Percentiles rank a stretch among this genome's conserved stretches.
Evolutionary conservation across 2,888 invertebrate species (phyloP).

Genomic region (Abscondita cerata): DNA sequence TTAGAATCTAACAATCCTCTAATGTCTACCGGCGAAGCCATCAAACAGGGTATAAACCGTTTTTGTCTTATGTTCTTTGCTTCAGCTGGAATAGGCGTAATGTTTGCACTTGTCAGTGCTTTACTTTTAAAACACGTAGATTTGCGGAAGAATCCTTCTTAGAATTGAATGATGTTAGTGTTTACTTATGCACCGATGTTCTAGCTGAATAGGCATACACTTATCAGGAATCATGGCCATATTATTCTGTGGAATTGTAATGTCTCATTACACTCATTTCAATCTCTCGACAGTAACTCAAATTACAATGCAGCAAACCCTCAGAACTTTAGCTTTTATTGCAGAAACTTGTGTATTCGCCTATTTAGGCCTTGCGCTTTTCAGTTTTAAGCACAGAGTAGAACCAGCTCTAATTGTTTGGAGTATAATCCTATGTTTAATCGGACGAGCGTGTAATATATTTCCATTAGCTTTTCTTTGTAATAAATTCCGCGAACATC

Average conservation of each 20-base stretch:
- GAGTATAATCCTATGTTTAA: conserved; percentile 89
- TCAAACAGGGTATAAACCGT: conserved; percentile 84
- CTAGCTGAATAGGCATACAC: conserved; percentile 83
- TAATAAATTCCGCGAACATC: conserved; percentile 96
- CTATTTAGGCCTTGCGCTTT: conserved; percentile 92
- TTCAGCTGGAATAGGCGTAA: conserved; percentile 94
- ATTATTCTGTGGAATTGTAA: conserved; percentile 97
- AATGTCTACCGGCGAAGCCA: conserved; percentile 80
- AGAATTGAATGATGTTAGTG: conserved; percentile 98
- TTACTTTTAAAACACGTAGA: conserved; percentile 94
- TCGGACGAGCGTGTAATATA: conserved; percentile 96
- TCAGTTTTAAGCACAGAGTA: conserved; percentile 92
- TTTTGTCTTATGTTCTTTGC: conserved; percentile 99
- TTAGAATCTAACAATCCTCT: conserved; percentile 73
- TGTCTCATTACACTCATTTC: conserved; percentile 99
- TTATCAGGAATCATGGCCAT: conserved; percentile 97
- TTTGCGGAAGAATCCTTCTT: conserved; percentile 93
- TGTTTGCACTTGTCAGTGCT: conserved; percentile 93
- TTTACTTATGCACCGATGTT: conserved; percentile 98
- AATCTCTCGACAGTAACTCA: conserved; percentile 98
- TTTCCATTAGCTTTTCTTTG: conserved; percentile 93
- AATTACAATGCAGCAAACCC: conserved; percentile 99
- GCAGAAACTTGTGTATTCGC: conserved; percentile 99
- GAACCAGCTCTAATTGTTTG: conserved; percentile 92
- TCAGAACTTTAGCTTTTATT: conserved; percentile 96